These are phyloP conservation scores for Desmophyllum pertusum DNA, from an alignment of 92 coral and sea anemone species.

Conservation along the genomic window DNA sequence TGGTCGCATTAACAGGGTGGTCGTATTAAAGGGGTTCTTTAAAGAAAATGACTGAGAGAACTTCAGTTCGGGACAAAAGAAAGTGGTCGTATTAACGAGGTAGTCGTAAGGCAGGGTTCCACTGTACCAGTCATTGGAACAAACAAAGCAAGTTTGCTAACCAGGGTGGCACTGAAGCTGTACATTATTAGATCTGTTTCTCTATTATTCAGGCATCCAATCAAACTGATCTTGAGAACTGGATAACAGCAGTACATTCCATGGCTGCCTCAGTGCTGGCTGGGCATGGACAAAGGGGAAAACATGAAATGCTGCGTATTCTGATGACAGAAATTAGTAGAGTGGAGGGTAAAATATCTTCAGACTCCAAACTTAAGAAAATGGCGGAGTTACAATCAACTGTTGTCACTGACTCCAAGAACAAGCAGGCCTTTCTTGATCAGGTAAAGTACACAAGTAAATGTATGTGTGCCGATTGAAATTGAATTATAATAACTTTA, in stretches of 20 bases:
- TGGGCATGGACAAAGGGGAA: conserved; percentile 78
- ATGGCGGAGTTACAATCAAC: conserved; percentile 99
- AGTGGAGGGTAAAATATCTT: conserved; percentile 78
- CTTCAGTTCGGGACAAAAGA: too few relatives aligned
- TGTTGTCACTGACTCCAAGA: conserved; percentile 90
- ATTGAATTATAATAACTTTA: too few relatives aligned
- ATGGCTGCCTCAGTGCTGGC: conserved; percentile 88
- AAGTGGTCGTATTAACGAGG: too few relatives aligned
- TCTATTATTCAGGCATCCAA: conserved; percentile 74
- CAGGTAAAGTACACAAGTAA: conserved; percentile 61
- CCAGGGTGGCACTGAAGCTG: background rate
- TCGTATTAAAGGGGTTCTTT: too few relatives aligned
- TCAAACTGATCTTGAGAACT: conserved; percentile 95
- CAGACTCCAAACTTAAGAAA: conserved; percentile 95
- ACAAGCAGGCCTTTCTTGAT: conserved; percentile 87
- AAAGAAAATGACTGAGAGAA: too few relatives aligned
- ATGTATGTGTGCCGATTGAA: background rate
- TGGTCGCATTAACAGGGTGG: too few relatives aligned
- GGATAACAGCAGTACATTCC: conserved; percentile 95
- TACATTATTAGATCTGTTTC: background rate
- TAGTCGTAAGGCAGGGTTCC: too few relatives aligned
- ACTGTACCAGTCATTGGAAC: too few relatives aligned
- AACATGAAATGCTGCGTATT: conserved; percentile 83
- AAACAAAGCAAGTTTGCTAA: background rate
- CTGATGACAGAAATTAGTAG: conserved; percentile 61